Evolutionary conservation across 2,888 invertebrate genomes (phyloP).

Genomic region (Omphaloscelis lunosa): DNA sequence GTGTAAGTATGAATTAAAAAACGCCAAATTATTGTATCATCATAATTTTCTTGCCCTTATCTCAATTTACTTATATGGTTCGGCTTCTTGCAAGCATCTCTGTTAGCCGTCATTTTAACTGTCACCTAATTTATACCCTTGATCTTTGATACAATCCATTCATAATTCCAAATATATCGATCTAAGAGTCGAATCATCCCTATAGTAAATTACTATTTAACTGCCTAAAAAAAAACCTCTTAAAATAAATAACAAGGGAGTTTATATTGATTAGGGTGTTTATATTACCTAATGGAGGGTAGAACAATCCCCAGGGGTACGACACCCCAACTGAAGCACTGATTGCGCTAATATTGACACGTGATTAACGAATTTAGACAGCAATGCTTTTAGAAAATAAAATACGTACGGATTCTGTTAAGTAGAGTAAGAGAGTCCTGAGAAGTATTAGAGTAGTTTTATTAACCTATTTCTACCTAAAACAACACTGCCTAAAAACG

Average conservation of each 20-base stretch:
- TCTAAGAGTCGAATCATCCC: background rate
- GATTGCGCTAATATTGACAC: slow-evolving; percentile 52
- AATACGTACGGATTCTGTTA: background rate
- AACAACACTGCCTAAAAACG: too few species aligned
- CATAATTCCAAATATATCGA: background rate
- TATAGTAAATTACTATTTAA: slow-evolving; percentile 7
- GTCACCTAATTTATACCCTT: background rate
- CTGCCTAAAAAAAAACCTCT: background rate
- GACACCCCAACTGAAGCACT: slow-evolving; percentile 5
- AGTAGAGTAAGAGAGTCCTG: background rate
- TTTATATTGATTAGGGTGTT: too few species aligned
- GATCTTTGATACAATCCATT: background rate
- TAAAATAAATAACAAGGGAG: slow-evolving; percentile 15
- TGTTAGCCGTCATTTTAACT: background rate
- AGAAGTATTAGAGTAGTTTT: background rate
- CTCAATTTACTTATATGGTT: background rate
- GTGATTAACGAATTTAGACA: slow-evolving; percentile 40
- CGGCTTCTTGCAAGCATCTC: background rate
- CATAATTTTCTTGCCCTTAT: too few species aligned
- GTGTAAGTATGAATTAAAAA: background rate
- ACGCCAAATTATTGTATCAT: background rate
- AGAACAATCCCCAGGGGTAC: slow-evolving; percentile 21
- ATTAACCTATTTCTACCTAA: background rate
- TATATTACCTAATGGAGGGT: slow-evolving; percentile 48
- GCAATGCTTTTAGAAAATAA: slow-evolving; percentile 9